Evolutionary conservation across 2,888 invertebrate species (phyloP), one percentile per base, ranked within the genome.

Genomic region (Drosophila emarginata): DNA sequence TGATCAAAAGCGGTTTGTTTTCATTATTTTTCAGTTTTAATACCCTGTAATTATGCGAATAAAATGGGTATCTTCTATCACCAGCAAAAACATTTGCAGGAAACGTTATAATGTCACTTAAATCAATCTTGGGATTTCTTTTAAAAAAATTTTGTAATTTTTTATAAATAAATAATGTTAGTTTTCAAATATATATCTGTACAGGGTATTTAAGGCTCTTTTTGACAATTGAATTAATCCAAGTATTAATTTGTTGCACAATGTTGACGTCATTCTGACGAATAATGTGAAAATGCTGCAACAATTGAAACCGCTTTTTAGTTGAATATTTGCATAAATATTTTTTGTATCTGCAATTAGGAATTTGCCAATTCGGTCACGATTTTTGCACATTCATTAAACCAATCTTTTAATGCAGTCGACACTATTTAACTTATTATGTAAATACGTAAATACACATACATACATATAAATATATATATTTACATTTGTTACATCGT

Each of bases 341-440:
- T 57, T 71, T 11, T 18, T 37, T 26, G 37, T 61, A 72, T 67
- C 72, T 67, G 62, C 59, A 72, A 66, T 66, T 78, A 51, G 60
- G 66, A 72, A 76, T 78, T 67, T 67, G 72, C 60, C 79, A 77
- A 78, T 83, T 76, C 58, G 61, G 79, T 83, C 83, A 83, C 87
- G 83, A 83, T 72, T 78, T 74, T 74, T 68, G 65, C 79, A 78
- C 76, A 73, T 83, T 76, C 64, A 60, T 23, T 15, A 40, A 53
- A 32, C 26, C 12, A 59, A 32, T 9, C 26, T 21, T 28, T 54
- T 14, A 6, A 12, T 32, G 36, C n/a, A 18, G 9, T 45, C 40
- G 37, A 45, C 5, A 18, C 18, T 32, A 12, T 5, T 11, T 14
- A 15, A 2, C 12, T 14, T 11, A 54, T 54, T 32, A 36, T 40